A percentile compares a stretch with the other conserved stretches of the same genome.
These are phyloP conservation scores for Chionodraco myersi DNA, from an alignment of 2,113 vertebrate genomes.

Conservation along the genomic window DNA sequence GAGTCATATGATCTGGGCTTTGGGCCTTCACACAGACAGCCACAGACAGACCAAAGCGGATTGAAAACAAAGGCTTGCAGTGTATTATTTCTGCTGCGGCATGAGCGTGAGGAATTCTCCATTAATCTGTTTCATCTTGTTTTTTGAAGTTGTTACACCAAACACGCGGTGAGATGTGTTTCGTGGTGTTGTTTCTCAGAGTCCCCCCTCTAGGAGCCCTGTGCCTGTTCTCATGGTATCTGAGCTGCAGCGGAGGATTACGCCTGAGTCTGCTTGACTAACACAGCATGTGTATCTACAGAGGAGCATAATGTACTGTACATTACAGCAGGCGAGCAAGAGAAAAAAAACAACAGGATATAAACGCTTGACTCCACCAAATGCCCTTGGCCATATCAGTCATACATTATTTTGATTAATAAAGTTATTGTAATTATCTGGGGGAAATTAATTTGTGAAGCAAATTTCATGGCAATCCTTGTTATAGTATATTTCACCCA, in stretches of 20 bases:
- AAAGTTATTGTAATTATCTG: background rate
- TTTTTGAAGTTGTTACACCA: slow-evolving; percentile 39
- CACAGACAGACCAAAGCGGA: slow-evolving; percentile 58
- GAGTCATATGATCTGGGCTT: slow-evolving; percentile 67
- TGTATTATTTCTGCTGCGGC: slow-evolving; percentile 54
- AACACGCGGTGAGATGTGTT: slow-evolving; percentile 17
- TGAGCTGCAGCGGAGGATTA: slow-evolving; percentile 27
- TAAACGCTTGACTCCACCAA: background rate
- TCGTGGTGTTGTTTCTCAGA: slow-evolving; percentile 34
- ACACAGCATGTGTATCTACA: slow-evolving; percentile 14
- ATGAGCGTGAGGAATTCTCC: slow-evolving; percentile 57
- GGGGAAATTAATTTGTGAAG: background rate
- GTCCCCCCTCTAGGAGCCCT: slow-evolving; percentile 44
- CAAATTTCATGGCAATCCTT: background rate
- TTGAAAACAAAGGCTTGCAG: slow-evolving; percentile 57
- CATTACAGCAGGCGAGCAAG: slow-evolving; percentile 3
- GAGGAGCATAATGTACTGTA: background rate
- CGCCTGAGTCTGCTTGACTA: slow-evolving; percentile 19
- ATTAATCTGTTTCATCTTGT: slow-evolving; percentile 59
- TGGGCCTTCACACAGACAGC: slow-evolving; percentile 32
- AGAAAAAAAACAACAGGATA: background rate
- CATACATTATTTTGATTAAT: background rate
- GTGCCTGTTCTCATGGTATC: slow-evolving; percentile 31
- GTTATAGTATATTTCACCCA: background rate
- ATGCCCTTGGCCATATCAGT: background rate